These are phyloP conservation scores for Polydrusus cervinus DNA, from an alignment of 2,888 invertebrate species.

Conservation along the genomic window DNA sequence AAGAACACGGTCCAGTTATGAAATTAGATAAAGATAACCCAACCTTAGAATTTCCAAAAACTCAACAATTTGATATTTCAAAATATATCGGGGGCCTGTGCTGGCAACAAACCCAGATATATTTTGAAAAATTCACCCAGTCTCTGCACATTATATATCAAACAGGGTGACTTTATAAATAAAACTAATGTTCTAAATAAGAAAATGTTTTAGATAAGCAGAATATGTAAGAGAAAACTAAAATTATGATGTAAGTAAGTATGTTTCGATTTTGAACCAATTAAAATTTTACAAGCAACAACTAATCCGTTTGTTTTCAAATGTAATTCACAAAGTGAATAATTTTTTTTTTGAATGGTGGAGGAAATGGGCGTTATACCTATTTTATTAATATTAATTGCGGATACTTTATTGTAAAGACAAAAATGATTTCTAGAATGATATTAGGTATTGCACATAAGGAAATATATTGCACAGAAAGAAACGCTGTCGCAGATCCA, in stretches of 20 bases:
- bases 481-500: too few relatives aligned
- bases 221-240: not conserved
- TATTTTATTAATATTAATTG: too few relatives aligned
- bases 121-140: slow-evolving; percentile 38
- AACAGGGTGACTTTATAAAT: not conserved
- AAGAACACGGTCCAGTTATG: not conserved
- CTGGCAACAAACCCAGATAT: slow-evolving; percentile 38
- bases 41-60: slow-evolving; percentile 4
- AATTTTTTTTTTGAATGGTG: too few relatives aligned
- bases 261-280: slow-evolving; percentile 4
- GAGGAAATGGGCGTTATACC: too few relatives aligned
- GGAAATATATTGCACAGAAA: too few relatives aligned
- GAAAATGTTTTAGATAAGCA: slow-evolving; percentile 2
- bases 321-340: too few relatives aligned
- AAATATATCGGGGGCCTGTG: slow-evolving; percentile 38
- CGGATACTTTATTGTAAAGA: too few relatives aligned
- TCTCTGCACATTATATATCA: not conserved
- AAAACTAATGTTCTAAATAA: not conserved
- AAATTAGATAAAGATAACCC: not conserved
- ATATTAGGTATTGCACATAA: too few relatives aligned
- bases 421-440: too few relatives aligned
- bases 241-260: not conserved
- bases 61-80: slow-evolving; percentile 15
- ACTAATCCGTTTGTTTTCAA: too few relatives aligned
- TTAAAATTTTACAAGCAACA: not conserved